A percentile compares a stretch with the other conserved stretches of the same genome.
Conservation (phyloP, 2,113 vertebrate genomes). For the Phodopus roborovskii region DNA sequence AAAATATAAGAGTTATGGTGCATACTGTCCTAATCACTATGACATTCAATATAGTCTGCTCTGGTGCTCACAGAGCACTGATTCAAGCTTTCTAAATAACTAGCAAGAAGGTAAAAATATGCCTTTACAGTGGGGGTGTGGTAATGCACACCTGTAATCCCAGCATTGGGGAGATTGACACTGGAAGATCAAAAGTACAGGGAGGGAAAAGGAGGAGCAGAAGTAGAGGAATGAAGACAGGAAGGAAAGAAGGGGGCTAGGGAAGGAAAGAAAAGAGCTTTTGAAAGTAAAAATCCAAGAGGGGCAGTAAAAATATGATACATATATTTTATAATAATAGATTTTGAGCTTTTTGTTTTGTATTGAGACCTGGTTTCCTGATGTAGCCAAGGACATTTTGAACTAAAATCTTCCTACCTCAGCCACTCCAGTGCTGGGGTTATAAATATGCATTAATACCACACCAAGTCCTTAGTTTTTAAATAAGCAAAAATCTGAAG, state of each 20-base stretch:
- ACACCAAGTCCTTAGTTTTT: neutral
- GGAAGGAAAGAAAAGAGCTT: neutral
- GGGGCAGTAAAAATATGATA: neutral
- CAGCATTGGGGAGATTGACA: neutral
- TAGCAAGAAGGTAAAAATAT: neutral
- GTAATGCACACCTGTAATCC: neutral
- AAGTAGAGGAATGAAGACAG: neutral
- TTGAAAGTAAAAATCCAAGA: slow-evolving; percentile 1
- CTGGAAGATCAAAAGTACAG: neutral
- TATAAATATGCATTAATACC: neutral
- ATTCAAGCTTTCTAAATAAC: neutral
- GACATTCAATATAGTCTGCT: neutral
- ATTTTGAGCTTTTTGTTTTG: neutral
- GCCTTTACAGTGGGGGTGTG: neutral
- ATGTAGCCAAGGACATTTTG: neutral
- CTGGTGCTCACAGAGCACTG: neutral
- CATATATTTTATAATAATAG: neutral
- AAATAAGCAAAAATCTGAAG: neutral
- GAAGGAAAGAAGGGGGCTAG: neutral
- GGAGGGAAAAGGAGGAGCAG: neutral
- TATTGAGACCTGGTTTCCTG: neutral
- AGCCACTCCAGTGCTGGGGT: neutral
- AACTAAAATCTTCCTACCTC: neutral
- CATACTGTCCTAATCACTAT: neutral
- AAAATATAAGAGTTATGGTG: neutral